Conservation (phyloP, 2,113 vertebrate species). For the Ochotona curzoniae region DNA sequence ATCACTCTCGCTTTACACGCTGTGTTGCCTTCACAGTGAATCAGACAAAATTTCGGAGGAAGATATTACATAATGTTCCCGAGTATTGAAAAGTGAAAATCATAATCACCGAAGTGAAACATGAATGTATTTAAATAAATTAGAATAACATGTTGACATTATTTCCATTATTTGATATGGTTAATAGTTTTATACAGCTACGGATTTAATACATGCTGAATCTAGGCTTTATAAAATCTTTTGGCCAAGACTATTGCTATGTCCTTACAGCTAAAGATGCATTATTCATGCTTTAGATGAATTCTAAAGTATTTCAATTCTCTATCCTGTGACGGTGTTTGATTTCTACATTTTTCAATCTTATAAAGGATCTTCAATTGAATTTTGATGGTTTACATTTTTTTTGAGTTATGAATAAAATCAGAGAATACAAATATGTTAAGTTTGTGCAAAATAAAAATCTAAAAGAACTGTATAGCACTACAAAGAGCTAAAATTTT, state of each 20-base stretch:
- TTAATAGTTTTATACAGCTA: neutral
- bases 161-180: neutral
- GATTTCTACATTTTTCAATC: neutral
- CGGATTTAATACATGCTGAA: neutral
- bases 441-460: neutral
- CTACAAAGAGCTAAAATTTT: neutral
- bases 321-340: slow-evolving; percentile 31
- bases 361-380: neutral
- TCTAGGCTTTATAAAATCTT: neutral
- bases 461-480: neutral
- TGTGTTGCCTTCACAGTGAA: slow-evolving; percentile 20
- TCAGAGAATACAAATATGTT: neutral
- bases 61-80: neutral
- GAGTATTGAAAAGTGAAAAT: slow-evolving; percentile 28
- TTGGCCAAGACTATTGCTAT: neutral
- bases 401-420: neutral
- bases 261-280: neutral
- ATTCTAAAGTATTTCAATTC: neutral
- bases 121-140: slow-evolving; percentile 39
- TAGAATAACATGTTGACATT: neutral
- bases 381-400: slow-evolving; percentile 33
- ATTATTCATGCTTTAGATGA: neutral
- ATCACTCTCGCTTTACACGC: no score
- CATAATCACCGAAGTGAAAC: neutral
- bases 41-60: slow-evolving; percentile 10